Evolutionary conservation across 2,888 invertebrate species (phyloP), one percentile per base, ranked within the genome.

Genomic region (Xanthorhoe designata): DNA sequence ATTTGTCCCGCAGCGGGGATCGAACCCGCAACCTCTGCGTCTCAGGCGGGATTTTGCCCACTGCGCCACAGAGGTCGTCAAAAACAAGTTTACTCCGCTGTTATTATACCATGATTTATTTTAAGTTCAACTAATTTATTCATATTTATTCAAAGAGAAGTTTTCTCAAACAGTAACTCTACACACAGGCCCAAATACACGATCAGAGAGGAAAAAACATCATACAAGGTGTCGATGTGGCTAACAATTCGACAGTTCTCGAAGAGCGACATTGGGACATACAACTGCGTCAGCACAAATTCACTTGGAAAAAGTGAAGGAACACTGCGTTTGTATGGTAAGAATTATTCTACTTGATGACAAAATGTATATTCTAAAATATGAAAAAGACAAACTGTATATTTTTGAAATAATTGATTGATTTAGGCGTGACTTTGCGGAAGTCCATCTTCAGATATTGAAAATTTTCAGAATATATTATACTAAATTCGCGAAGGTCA

Each of bases 281-380:
- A 97, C 91, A 96, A 96, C 85, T 97, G 97, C 79, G 95, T 96
- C 63, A 96, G 97, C 63, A 96, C 96, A 62, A 97, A 97, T 88
- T 96, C 96, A 1, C 91, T 97, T 57, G 97, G 97, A 66, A 95
- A 95, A 80, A 96, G 96, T 17, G 97, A 97, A 83, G 96, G 96
- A 50, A 96, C 96, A 0, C 93, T 97, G 58, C 93, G 96, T 78
- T 93, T 97, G 57, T 97, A 97, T 75, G 92, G 92, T 93, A 71
- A 88, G 86, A 32, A 32, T n/a, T 53, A 3, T 24, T 24, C 24
- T 5, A 2, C 5, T 24, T 24, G 5, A 24, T 24, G 24, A 24
- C 24, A 24, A 24, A 24, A 32, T 32, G 32, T 32, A 32, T 7
- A 7, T 32, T 32, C 7, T 4, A 32, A 32, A 7, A 7, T 32